These are phyloP conservation scores for Oreotragus oreotragus DNA, from an alignment of 2,113 vertebrate species.

Conservation along the genomic window DNA sequence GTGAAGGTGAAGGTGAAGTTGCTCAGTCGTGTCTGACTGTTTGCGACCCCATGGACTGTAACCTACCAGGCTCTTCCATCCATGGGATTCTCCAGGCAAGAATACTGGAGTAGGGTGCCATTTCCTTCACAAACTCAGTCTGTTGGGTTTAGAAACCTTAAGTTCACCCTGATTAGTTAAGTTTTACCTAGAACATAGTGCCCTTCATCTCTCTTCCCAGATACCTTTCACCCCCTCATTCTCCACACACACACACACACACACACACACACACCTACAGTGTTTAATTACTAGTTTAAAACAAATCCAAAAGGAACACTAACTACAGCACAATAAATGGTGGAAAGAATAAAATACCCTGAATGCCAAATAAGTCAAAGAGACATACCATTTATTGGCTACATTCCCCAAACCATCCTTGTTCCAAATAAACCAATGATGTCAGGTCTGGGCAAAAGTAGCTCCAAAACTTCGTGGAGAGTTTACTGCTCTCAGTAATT, in stretches of 20 bases:
- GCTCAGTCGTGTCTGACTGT: too few relatives aligned
- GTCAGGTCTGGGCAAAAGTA: neutral
- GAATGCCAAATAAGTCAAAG: constrained; percentile 9
- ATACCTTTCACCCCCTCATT: neutral
- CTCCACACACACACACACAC: neutral
- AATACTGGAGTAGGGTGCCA: too few relatives aligned
- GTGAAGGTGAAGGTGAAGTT: too few relatives aligned
- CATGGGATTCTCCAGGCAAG: too few relatives aligned
- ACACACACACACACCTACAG: neutral
- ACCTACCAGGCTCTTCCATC: too few relatives aligned
- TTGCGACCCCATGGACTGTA: too few relatives aligned
- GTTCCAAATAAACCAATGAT: neutral
- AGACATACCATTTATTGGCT: neutral
- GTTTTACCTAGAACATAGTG: neutral
- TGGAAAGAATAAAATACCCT: constrained; percentile 19
- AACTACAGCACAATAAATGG: neutral
- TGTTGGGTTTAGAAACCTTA: neutral
- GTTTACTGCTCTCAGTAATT: neutral
- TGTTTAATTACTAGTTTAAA: constrained; percentile 18
- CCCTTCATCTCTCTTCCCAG: neutral
- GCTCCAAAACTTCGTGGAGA: neutral
- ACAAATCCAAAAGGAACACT: neutral
- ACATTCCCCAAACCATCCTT: constrained; percentile 9
- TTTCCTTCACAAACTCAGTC: neutral
- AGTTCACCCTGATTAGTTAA: neutral